Percentiles rank a stretch among this genome's conserved stretches.
Evolutionary conservation across 2,888 invertebrate genomes (phyloP).

Genomic region (Achlya flavicornis): DNA sequence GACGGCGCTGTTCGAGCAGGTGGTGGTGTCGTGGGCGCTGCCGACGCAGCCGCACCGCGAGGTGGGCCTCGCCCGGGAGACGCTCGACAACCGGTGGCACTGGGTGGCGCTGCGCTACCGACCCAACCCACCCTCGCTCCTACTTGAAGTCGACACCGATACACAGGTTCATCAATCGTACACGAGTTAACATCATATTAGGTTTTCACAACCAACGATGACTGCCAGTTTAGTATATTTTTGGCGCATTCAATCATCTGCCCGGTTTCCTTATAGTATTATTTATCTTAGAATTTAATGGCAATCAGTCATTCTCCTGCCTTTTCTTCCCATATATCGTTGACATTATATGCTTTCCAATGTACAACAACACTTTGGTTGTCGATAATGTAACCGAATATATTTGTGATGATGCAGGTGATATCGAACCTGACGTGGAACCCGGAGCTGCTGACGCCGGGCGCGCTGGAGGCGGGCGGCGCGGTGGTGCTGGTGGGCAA

Average conservation of each 20-base stretch:
- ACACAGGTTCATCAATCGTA: slow-evolving; percentile 49
- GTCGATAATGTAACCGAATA: no score
- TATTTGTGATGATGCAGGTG: slow-evolving; percentile 67
- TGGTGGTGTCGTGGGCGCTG: slow-evolving; percentile 84
- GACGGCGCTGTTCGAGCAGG: slow-evolving; percentile 84
- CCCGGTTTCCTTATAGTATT: no score
- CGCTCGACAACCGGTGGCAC: slow-evolving; percentile 93
- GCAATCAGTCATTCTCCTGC: no score
- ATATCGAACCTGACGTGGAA: slow-evolving; percentile 92
- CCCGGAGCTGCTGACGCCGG: slow-evolving; percentile 88
- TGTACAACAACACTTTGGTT: background rate
- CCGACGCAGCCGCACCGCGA: slow-evolving; percentile 82
- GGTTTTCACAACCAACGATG: no score
- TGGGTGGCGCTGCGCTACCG: slow-evolving; percentile 86
- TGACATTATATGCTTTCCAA: background rate
- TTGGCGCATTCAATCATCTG: no score
- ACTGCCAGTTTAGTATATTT: no score
- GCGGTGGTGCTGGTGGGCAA: slow-evolving; percentile 91
- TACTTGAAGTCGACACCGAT: slow-evolving; percentile 71
- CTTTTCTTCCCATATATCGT: no score
- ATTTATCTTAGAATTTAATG: no score
- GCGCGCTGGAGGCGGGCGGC: slow-evolving; percentile 88
- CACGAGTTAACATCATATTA: background rate
- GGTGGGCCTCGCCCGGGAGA: slow-evolving; percentile 86
- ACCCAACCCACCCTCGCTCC: slow-evolving; percentile 69